Evolutionary conservation across 2,888 invertebrate genomes (phyloP), one percentile per base, ranked within the genome.

Genomic region (Drosophila kuntzei): DNA sequence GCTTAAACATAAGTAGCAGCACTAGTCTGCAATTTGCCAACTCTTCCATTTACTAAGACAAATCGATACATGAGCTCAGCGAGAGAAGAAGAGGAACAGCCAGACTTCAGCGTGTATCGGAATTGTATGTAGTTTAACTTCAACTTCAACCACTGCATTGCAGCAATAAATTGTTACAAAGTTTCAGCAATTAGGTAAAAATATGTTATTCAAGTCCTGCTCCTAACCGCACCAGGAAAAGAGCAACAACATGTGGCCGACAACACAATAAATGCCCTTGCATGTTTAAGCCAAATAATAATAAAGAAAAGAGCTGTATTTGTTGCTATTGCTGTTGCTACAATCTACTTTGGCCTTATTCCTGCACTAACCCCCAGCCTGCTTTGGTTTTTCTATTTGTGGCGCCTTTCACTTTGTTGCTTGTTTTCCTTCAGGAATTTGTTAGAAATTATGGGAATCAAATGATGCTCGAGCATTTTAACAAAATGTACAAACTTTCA

Each of bases 111-210:
- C 5, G 53, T 11, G 8, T 59, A 46, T 64, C 8, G 47, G 27
- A 47, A 44, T 36, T 22, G 57, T 43, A 9, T 14, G 34, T 16
- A 29, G 60, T 37, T 11, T 32, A 20, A n/a, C 32, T 54, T 61
- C 7, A 70, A 75, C 43, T 71, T 67, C n/a, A 63, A 36, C 65
- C 53, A 66, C 84, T 80, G 81, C 84, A 84, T 73, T 83, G 84
- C 84, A 80, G 81, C 79, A 71, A 74, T 80, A 84, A 80, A 77
- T 84, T 84, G 84, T 79, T 80, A 39, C 71, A 68, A 84, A 84
- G 64, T 79, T 84, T 76, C 54, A 66, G 72, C 82, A 82, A 85
- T 82, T 85, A 85, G 77, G 69, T 73, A 47, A 67, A 79, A 85
- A 79, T 79, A 77, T 82, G 77, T 70, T 79, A 75, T 68, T 55